These are phyloP conservation scores for Neria commutata DNA, from an alignment of 2,888 invertebrate genomes.

Conservation along the genomic window DNA sequence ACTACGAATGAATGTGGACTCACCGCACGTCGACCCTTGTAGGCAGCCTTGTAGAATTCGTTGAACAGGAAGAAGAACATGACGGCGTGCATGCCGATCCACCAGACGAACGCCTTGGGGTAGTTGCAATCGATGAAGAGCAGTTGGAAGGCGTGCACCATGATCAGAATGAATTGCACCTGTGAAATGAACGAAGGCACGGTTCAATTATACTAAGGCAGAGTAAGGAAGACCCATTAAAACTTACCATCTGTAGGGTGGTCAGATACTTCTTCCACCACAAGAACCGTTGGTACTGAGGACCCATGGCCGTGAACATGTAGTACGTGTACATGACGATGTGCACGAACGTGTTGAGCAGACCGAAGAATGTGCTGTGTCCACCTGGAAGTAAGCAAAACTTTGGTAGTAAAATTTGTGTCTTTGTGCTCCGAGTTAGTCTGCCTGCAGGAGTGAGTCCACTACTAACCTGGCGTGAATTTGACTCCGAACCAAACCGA, in stretches of 20 bases:
- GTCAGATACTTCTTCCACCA: slow-evolving; percentile 98
- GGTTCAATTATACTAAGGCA: not conserved
- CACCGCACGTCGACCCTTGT: slow-evolving; percentile 63
- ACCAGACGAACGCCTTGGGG: slow-evolving; percentile 92
- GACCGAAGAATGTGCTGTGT: slow-evolving; percentile 94
- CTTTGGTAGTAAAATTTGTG: not conserved
- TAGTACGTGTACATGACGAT: slow-evolving; percentile 96
- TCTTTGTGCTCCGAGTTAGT: not conserved
- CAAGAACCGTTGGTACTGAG: slow-evolving; percentile 80
- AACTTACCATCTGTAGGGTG: slow-evolving; percentile 83
- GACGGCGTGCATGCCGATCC: slow-evolving; percentile 94
- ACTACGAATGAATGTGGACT: no score
- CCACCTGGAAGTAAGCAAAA: slow-evolving; percentile 70
- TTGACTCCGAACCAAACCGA: slow-evolving; percentile 97
- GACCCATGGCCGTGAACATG: slow-evolving; percentile 89
- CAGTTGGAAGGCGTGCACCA: slow-evolving; percentile 91
- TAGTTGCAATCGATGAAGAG: slow-evolving; percentile 91
- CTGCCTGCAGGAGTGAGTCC: not conserved
- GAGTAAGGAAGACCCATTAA: not conserved
- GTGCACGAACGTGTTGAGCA: slow-evolving; percentile 96
- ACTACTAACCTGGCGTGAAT: slow-evolving; percentile 81
- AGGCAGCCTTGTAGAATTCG: slow-evolving; percentile 89
- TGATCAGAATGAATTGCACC: slow-evolving; percentile 88
- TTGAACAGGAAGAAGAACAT: slow-evolving; percentile 96
- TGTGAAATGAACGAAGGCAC: slow-evolving; percentile 53